phyloP scores from a whole-genome alignment of 1,140 invertebrate species.

The Drosophila hydei region DNA sequence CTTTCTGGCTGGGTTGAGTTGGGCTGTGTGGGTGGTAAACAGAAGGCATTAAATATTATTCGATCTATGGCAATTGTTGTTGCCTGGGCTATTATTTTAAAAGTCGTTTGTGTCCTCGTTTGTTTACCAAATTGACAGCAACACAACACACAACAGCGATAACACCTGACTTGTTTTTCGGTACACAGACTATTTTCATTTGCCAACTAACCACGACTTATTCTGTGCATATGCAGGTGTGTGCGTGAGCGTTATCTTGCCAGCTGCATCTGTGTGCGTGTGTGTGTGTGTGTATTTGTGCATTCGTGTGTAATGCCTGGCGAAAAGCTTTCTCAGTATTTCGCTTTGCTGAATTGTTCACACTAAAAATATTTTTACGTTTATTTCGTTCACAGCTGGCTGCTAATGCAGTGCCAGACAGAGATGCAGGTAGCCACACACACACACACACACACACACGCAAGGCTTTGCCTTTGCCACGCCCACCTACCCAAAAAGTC shows the following conservation, averaged over 20 bases:
- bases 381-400: conserved; percentile 78
- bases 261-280: conserved; percentile 18
- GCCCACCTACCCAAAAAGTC: not conserved
- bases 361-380: conserved; percentile 79
- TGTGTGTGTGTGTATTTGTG: conserved; percentile 33
- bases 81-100: conserved; percentile 29
- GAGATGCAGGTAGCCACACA: conserved; percentile 27
- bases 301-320: conserved; percentile 37
- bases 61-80: conserved; percentile 24
- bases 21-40: not conserved
- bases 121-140: conserved; percentile 64
- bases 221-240: conserved; percentile 23
- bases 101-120: conserved; percentile 52
- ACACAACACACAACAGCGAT: not conserved
- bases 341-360: conserved; percentile 70
- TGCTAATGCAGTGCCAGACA: conserved; percentile 73
- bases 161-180: conserved; percentile 15
- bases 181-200: conserved; percentile 66
- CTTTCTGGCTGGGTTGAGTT: no score
- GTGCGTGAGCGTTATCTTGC: conserved; percentile 40
- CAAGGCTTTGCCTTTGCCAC: not conserved
- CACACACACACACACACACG: not conserved
- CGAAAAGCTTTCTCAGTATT: conserved; percentile 62
- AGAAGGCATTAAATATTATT: conserved; percentile 21
- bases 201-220: conserved; percentile 68